Percentiles rank a stretch among this genome's conserved stretches.
phyloP scores from a whole-genome alignment of 1,140 invertebrate genomes.

The Forficula auricularia region DNA sequence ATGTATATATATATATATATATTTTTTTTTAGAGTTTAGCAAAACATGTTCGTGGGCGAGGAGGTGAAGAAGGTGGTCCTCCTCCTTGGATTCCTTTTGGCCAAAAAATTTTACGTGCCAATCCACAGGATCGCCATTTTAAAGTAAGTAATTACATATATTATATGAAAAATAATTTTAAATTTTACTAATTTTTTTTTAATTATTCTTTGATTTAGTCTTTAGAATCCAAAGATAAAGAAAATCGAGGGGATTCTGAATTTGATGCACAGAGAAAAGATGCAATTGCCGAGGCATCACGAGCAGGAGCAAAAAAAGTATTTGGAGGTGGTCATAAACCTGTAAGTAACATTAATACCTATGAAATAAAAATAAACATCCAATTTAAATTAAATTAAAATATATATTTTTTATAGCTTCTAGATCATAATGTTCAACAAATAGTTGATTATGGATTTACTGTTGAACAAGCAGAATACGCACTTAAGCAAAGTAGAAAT shows the following conservation, averaged over 20 bases:
- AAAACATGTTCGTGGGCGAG: conserved; percentile 40
- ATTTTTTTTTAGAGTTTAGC: conserved; percentile 42
- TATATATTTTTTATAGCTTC: conserved; percentile 24
- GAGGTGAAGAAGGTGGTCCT: conserved; percentile 50
- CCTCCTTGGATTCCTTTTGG: conserved; percentile 85
- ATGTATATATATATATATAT: too few relatives aligned
- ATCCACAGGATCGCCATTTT: conserved; percentile 43
- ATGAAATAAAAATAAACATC: neutral
- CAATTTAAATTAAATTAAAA: conserved; percentile 7
- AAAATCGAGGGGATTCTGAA: conserved; percentile 40
- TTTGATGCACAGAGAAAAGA: conserved; percentile 71
- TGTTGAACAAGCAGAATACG: conserved; percentile 55
- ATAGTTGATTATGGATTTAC: conserved; percentile 64
- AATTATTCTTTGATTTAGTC: too few relatives aligned
- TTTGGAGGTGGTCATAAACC: conserved; percentile 55
- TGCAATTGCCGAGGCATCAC: conserved; percentile 68
- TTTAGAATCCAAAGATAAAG: conserved; percentile 10
- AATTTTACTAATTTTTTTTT: neutral
- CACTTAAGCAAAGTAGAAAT: conserved; percentile 49
- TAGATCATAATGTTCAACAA: conserved; percentile 62
- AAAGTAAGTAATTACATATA: conserved; percentile 31
- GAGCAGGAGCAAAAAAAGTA: conserved; percentile 41
- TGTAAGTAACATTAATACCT: conserved; percentile 22
- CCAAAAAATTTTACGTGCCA: conserved; percentile 44
- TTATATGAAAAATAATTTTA: too few relatives aligned